Evolutionary conservation across 1,140 invertebrate species (phyloP).

Genomic region (Leptopilina boulardi): DNA sequence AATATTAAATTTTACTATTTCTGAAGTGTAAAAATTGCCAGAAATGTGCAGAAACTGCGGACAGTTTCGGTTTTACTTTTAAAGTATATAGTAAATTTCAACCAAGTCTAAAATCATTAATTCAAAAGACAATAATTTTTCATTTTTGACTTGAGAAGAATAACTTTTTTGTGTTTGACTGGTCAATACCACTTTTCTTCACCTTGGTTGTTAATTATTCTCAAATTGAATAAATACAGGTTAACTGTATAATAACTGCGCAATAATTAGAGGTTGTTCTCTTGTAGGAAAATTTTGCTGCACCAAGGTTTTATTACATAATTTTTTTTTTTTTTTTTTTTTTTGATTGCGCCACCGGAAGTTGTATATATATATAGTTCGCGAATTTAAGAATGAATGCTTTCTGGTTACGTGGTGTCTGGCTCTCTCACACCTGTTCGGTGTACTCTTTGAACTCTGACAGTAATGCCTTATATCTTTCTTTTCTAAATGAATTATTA

Average conservation of each 20-base stretch:
- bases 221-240: neutral
- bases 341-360: neutral
- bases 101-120: no score
- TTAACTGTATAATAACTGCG: neutral
- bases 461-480: neutral
- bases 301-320: neutral
- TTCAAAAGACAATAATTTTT: no score
- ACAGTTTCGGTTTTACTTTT: no score
- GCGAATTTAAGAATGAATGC: conserved; percentile 10
- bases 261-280: neutral
- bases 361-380: neutral
- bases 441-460: neutral
- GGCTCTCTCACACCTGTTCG: conserved; percentile 8
- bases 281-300: neutral
- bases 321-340: no score
- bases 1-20: no score
- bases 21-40: no score
- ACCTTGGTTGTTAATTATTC: no score
- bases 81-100: no score
- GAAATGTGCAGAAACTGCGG: no score
- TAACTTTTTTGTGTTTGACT: no score
- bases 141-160: no score
- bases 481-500: conserved; percentile 34
- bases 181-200: no score
- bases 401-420: neutral